These are phyloP conservation scores for Glareola pratincola DNA, from an alignment of 2,113 vertebrate genomes.

Conservation along the genomic window DNA sequence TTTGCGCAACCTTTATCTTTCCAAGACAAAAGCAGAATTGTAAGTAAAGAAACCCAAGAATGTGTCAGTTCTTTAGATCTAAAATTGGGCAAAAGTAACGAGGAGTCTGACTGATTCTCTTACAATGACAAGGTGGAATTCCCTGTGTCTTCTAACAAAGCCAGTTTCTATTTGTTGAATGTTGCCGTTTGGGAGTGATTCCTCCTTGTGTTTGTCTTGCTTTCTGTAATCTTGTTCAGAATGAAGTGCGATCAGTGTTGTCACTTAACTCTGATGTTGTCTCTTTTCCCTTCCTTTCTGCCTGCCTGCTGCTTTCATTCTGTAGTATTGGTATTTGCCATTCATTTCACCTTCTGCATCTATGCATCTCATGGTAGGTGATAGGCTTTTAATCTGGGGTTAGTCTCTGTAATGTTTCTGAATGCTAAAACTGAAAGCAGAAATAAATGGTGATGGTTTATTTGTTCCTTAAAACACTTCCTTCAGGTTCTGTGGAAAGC, in stretches of 20 bases:
- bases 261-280: conserved; percentile 69
- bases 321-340: conserved; percentile 77
- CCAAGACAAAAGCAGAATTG: background rate
- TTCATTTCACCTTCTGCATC: conserved; percentile 79
- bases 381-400: conserved; percentile 61
- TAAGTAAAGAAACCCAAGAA: background rate
- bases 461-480: background rate
- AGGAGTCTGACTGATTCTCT: background rate
- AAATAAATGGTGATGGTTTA: background rate
- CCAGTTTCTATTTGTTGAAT: background rate
- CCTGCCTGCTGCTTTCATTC: conserved; percentile 74
- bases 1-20: background rate
- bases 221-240: background rate
- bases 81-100: background rate
- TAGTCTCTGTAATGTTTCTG: conserved; percentile 43
- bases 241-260: background rate
- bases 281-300: conserved; percentile 68
- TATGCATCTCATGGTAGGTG: conserved; percentile 79
- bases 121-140: background rate
- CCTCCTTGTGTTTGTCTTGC: background rate
- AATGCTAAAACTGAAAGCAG: conserved; percentile 48
- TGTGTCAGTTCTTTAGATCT: background rate
- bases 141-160: background rate
- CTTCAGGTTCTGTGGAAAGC: background rate
- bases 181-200: background rate